Conservation (phyloP, 35 echinoderm and acorn worm genomes). For the Eucidaris tribuloides region DNA sequence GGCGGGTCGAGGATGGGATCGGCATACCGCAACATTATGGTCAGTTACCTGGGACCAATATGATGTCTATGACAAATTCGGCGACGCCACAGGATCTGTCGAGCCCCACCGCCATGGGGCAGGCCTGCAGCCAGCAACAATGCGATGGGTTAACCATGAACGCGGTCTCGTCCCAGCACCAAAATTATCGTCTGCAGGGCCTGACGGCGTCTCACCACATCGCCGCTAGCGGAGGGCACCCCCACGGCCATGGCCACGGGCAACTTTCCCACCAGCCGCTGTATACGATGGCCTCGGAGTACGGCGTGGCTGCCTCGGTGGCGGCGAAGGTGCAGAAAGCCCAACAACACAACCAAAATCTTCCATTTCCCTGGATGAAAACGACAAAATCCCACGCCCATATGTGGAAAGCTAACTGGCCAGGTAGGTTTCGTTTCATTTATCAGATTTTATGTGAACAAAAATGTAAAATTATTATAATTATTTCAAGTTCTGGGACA, state of each 20-base stretch:
- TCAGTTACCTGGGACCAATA: conserved; percentile 22
- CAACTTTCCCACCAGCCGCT: not conserved
- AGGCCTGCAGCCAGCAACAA: conserved; percentile 18
- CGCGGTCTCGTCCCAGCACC: not conserved
- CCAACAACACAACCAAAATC: conserved; percentile 19
- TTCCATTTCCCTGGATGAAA: conserved; percentile 77
- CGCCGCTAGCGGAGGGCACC: not conserved
- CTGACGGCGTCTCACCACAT: not conserved
- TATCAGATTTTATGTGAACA: not conserved
- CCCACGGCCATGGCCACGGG: conserved; percentile 5
- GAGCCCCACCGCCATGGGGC: conserved; percentile 18
- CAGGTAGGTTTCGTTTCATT: conserved; percentile 39
- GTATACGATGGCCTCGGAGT: conserved; percentile 9
- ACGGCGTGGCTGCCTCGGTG: not conserved
- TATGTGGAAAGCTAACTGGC: conserved; percentile 82
- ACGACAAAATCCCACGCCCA: conserved; percentile 78
- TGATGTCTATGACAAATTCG: conserved; percentile 33
- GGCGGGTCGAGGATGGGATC: conserved; percentile 38
- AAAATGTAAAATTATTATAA: no score
- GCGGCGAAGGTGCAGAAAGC: conserved; percentile 9
- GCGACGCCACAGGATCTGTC: conserved; percentile 48
- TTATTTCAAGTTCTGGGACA: no score
- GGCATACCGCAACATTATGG: conserved; percentile 20
- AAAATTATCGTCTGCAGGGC: conserved; percentile 23
- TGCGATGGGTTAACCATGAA: not conserved